phyloP scores from a whole-genome alignment of 2,797 vertebrate species.

The Epinephelus malabaricus region DNA sequence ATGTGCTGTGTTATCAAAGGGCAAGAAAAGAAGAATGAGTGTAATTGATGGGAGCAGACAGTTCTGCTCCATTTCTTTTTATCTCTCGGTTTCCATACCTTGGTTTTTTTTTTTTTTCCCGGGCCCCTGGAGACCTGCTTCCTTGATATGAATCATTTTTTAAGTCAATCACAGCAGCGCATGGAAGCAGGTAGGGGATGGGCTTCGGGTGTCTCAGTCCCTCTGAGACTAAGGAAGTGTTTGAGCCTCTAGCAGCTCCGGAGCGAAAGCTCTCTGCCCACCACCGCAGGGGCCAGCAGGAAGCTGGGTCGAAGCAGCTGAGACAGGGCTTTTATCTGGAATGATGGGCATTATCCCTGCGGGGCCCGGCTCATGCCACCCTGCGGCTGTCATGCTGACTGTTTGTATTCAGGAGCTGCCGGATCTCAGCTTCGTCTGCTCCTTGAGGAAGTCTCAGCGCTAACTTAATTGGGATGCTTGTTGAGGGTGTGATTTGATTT shows the following conservation, averaged over 20 bases:
- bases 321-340: slow-evolving; percentile 76
- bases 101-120: slow-evolving; percentile 45
- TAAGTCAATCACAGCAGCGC: slow-evolving; percentile 58
- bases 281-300: slow-evolving; percentile 52
- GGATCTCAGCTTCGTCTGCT: slow-evolving; percentile 42
- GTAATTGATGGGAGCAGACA: slow-evolving; percentile 61
- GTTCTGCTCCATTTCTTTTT: slow-evolving; percentile 48
- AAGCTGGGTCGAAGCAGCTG: slow-evolving; percentile 65
- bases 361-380: slow-evolving; percentile 60
- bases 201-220: slow-evolving; percentile 55
- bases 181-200: slow-evolving; percentile 48
- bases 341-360: slow-evolving; percentile 73
- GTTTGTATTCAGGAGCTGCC: slow-evolving; percentile 64
- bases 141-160: slow-evolving; percentile 63
- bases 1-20: slow-evolving; percentile 48
- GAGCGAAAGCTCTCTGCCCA: slow-evolving; percentile 52
- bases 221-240: slow-evolving; percentile 59
- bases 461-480: slow-evolving; percentile 74
- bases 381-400: slow-evolving; percentile 55
- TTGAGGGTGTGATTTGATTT: slow-evolving; percentile 69
- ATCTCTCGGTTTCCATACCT: slow-evolving; percentile 53
- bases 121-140: slow-evolving; percentile 51
- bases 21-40: slow-evolving; percentile 28
- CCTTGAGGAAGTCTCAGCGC: slow-evolving; percentile 42
- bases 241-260: slow-evolving; percentile 54